Conservation (phyloP, 2,888 invertebrate species). For the Frankliniella intonsa region DNA sequence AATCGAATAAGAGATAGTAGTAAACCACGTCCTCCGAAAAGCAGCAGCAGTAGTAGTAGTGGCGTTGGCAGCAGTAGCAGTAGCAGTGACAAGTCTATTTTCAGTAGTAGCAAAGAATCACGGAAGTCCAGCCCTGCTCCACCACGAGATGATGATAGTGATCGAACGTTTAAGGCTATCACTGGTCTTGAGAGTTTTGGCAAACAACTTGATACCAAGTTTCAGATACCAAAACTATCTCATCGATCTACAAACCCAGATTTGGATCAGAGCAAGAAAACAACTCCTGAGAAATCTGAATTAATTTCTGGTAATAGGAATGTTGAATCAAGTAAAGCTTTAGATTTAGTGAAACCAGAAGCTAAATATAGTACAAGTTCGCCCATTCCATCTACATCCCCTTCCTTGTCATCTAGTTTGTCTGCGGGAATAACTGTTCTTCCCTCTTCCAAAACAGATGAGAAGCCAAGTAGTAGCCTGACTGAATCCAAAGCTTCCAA, state of each 20-base stretch:
- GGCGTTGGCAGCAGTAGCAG: slow-evolving; percentile 34
- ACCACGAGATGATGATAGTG: slow-evolving; percentile 36
- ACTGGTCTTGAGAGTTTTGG: slow-evolving; percentile 67
- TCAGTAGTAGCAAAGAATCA: slow-evolving; percentile 34
- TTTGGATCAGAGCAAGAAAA: slow-evolving; percentile 42
- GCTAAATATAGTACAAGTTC: background rate
- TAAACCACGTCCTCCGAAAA: slow-evolving; percentile 35
- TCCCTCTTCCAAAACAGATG: background rate
- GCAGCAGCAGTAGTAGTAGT: slow-evolving; percentile 36
- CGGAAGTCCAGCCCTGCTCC: slow-evolving; percentile 38
- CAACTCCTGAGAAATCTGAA: slow-evolving; percentile 34
- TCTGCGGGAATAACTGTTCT: background rate
- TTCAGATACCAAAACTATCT: slow-evolving; percentile 81
- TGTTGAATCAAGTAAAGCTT: background rate
- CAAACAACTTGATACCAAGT: slow-evolving; percentile 74
- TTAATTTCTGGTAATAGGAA: background rate
- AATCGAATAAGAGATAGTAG: slow-evolving; percentile 34
- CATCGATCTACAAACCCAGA: slow-evolving; percentile 47
- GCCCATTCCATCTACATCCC: slow-evolving; percentile 6
- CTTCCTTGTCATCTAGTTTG: background rate
- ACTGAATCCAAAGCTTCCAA: background rate
- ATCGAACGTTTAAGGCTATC: slow-evolving; percentile 6
- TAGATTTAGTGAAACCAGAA: slow-evolving; percentile 2
- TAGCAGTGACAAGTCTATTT: slow-evolving; percentile 32
- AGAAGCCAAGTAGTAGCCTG: background rate